A percentile compares a stretch with the other conserved stretches of the same genome.
Evolutionary conservation across 2,797 vertebrate genomes (phyloP).

Genomic region (Menidia menidia): DNA sequence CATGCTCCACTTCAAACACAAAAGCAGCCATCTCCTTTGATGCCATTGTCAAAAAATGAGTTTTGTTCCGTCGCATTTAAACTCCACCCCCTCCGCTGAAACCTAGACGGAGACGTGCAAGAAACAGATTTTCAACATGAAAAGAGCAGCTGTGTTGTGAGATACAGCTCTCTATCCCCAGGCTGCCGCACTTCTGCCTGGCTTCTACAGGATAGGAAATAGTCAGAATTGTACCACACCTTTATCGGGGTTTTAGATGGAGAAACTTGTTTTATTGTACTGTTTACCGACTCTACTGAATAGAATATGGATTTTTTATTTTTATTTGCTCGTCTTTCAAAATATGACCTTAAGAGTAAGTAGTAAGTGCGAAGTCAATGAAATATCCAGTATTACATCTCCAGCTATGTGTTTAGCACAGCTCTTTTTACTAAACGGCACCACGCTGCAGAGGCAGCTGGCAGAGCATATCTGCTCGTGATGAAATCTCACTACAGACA

Average conservation of each 20-base stretch:
- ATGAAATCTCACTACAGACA: constrained; percentile 78
- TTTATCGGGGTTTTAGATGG: constrained; percentile 24
- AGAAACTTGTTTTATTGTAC: constrained; percentile 39
- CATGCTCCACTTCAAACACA: constrained; percentile 83
- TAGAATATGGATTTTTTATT: constrained; percentile 30
- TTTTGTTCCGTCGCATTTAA: constrained; percentile 83
- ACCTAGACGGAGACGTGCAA: constrained; percentile 73
- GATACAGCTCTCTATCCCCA: constrained; percentile 68
- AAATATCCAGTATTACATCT: constrained; percentile 44
- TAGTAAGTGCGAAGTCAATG: constrained; percentile 10
- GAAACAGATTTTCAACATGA: constrained; percentile 82
- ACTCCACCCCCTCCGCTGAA: constrained; percentile 74
- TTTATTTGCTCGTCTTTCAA: constrained; percentile 37
- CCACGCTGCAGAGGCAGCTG: constrained; percentile 71
- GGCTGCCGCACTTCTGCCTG: constrained; percentile 65
- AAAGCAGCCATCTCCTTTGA: constrained; percentile 85
- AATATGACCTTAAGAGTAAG: constrained; percentile 22
- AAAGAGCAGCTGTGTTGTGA: constrained; percentile 81
- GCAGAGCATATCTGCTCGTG: constrained; percentile 69
- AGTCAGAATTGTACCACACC: constrained; percentile 40
- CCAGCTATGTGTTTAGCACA: constrained; percentile 26
- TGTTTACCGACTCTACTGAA: constrained; percentile 41
- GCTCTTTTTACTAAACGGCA: constrained; percentile 65
- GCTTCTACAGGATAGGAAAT: constrained; percentile 43
- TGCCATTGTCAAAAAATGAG: constrained; percentile 85